Evolutionary conservation across 2,113 vertebrate species (phyloP), one percentile per base, ranked within the genome.

Genomic region (Oenanthe melanoleuca): DNA sequence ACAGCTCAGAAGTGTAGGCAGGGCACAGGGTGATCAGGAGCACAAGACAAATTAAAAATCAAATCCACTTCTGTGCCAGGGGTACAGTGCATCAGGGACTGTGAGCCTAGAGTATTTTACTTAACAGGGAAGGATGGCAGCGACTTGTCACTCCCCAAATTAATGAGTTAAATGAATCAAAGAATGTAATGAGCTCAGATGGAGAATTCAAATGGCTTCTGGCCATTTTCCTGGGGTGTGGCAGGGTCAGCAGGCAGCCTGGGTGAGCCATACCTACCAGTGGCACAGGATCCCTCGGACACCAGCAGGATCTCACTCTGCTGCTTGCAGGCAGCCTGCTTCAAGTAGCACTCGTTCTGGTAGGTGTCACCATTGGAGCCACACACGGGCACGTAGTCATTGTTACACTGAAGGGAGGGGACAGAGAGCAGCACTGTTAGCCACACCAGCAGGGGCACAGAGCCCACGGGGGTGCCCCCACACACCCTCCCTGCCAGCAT

Each of bases 331-430:
- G 99, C 99, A n/a, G 99, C 99, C 88, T 99, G 98, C 45, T 99
- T 98, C 97, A 99, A 97, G 97, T 99, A 99, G 96, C 99, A 99
- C 59, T 99, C 99, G 0, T 99, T 99, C 98, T 99, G 99, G 97
- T 99, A 99, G 97, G 99, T 99, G 97, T 99, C 99, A 5, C 99
- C 99, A 57, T 99, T 99, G 97, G 99, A 99, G 97, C 99, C 99
- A 42, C 99, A 99, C 88, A 99, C 99, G 25, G 99, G 99, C 96
- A 98, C 98, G n/a, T 99, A 99, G 97, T 99, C 99, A 88, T 97
- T 99, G 98, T 99, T 99, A 95, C 99, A 99, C 99, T 99, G 97
- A 40, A 6, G 92, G 90, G 79, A 38, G 88, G 0, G 61, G 26
- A 89, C 66, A 88, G 82, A 80, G 38, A 83, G 89, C 42, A 40